A percentile compares a stretch with the other conserved stretches of the same genome.
phyloP scores from a whole-genome alignment of 1,140 invertebrate genomes.

The Agrilus planipennis region DNA sequence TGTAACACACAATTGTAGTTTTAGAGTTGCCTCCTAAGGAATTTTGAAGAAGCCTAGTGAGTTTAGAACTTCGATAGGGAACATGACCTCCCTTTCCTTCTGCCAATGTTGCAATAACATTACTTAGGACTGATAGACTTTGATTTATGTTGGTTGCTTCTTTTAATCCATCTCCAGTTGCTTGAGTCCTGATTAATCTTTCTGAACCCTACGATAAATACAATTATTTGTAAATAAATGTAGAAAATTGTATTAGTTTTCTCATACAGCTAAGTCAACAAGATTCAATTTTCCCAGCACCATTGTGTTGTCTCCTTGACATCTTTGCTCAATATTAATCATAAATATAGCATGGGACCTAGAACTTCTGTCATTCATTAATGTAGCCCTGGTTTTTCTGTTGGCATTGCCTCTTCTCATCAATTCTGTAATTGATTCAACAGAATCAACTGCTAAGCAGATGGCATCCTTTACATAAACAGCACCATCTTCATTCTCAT shows the following conservation, averaged over 20 bases:
- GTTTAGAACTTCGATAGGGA: constrained; percentile 89
- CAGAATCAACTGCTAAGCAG: constrained; percentile 73
- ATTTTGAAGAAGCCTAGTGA: constrained; percentile 86
- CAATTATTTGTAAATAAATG: constrained; percentile 5
- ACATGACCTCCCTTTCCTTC: constrained; percentile 91
- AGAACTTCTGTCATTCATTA: constrained; percentile 98
- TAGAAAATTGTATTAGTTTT: not conserved
- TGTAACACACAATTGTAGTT: constrained; percentile 65
- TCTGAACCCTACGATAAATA: constrained; percentile 58
- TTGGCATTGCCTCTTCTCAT: constrained; percentile 87
- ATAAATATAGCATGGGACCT: constrained; percentile 98
- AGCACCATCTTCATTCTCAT: constrained; percentile 74
- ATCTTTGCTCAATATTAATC: constrained; percentile 91
- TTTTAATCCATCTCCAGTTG: constrained; percentile 74
- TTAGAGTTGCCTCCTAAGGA: constrained; percentile 94
- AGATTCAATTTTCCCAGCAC: constrained; percentile 62
- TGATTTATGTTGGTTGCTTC: constrained; percentile 95
- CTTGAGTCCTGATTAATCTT: constrained; percentile 84
- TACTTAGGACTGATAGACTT: constrained; percentile 84
- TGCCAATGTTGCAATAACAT: constrained; percentile 90
- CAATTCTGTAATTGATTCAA: constrained; percentile 80
- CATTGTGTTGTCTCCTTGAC: constrained; percentile 59
- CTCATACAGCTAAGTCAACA: constrained; percentile 56
- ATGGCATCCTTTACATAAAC: constrained; percentile 91
- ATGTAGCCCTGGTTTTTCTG: constrained; percentile 72